phyloP scores from a whole-genome alignment of 2,113 vertebrate genomes.

The Nestor notabilis region DNA sequence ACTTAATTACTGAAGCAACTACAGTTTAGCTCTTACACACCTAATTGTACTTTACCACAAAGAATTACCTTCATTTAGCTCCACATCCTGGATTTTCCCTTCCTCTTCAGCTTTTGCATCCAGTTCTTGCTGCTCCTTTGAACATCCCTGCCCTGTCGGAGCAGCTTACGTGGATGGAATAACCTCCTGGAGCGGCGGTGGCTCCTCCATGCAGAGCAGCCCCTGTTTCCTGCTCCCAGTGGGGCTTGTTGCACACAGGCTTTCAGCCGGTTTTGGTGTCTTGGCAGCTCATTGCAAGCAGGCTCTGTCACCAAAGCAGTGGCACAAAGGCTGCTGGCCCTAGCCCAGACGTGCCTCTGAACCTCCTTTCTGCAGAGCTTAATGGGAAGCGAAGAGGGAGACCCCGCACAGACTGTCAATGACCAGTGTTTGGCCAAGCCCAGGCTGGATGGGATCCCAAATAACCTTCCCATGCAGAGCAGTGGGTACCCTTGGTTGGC shows the following conservation, averaged over 20 bases:
- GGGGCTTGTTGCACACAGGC: background rate
- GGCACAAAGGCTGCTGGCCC: slow-evolving; percentile 14
- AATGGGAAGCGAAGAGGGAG: background rate
- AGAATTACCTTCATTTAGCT: background rate
- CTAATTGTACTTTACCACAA: background rate
- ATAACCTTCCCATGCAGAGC: background rate
- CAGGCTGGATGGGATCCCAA: background rate
- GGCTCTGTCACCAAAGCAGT: background rate
- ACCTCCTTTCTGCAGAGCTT: background rate
- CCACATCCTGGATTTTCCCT: background rate
- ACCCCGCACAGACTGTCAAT: background rate
- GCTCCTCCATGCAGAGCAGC: background rate
- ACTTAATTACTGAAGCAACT: background rate
- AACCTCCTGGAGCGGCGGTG: rapidly evolving
- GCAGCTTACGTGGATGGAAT: background rate
- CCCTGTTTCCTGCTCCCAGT: background rate
- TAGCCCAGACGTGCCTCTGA: background rate
- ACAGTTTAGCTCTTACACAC: background rate
- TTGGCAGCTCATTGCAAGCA: background rate
- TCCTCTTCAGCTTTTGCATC: background rate
- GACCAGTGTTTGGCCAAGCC: background rate
- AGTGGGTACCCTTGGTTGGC: background rate
- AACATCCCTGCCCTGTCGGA: background rate
- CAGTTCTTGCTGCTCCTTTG: background rate
- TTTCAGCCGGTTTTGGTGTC: background rate